These are phyloP conservation scores for Tipula vernalis DNA, from an alignment of 2,888 invertebrate genomes.

Conservation along the genomic window DNA sequence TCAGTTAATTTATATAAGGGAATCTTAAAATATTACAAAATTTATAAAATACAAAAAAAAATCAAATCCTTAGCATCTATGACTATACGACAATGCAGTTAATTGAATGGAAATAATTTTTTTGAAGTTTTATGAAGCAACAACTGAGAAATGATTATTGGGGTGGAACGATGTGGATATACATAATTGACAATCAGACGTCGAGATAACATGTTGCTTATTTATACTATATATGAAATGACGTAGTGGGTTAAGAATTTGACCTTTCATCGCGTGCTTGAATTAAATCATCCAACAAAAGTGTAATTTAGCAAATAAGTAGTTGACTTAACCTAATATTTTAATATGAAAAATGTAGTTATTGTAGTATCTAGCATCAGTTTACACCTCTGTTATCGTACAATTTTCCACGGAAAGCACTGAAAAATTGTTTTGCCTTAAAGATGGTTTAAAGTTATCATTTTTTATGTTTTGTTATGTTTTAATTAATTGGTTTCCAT, in stretches of 20 bases:
- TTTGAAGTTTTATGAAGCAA: not conserved
- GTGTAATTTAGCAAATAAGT: too few species aligned
- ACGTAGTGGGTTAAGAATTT: not conserved
- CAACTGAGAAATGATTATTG: not conserved
- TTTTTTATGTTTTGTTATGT: too few species aligned
- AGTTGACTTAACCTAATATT: too few species aligned
- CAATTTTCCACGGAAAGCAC: too few species aligned
- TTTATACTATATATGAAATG: not conserved
- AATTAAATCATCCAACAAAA: too few species aligned
- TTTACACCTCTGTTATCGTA: too few species aligned
- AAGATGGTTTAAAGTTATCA: too few species aligned
- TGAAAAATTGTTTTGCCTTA: too few species aligned
- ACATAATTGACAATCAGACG: not conserved
- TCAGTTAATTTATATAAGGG: not conserved
- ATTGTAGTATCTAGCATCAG: too few species aligned
- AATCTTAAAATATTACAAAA: not conserved
- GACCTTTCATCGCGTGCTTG: too few species aligned
- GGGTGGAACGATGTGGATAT: not conserved
- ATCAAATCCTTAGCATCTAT: not conserved
- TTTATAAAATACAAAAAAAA: not conserved
- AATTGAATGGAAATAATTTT: not conserved
- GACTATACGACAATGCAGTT: not conserved
- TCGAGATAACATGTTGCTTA: not conserved
- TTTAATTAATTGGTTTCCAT: too few species aligned
- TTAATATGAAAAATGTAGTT: too few species aligned